Percentiles rank a stretch among this genome's conserved stretches.
phyloP scores from a whole-genome alignment of 2,113 vertebrate species.

The Macquaria australasica region DNA sequence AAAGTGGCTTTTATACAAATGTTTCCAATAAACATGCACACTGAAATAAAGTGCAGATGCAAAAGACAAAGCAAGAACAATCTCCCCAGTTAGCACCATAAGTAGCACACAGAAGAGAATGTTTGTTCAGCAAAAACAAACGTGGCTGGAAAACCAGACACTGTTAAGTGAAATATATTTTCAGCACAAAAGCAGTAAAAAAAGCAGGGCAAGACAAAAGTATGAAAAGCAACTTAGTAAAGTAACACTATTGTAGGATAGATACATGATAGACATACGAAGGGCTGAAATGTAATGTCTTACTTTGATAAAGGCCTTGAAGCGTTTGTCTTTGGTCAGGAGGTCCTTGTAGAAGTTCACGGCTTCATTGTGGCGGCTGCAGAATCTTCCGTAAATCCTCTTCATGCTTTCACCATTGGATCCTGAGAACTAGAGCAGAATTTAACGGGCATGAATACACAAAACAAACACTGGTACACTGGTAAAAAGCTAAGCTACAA shows the following conservation, averaged over 20 bases:
- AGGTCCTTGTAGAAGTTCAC: constrained; percentile 96
- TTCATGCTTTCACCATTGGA: constrained; percentile 91
- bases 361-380: constrained; percentile 95
- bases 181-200: not conserved
- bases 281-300: not conserved
- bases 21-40: not conserved
- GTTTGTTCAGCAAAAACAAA: constrained; percentile 7
- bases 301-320: constrained; percentile 96
- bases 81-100: not conserved
- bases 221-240: not conserved
- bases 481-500: not conserved
- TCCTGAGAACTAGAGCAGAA: constrained; percentile 90
- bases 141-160: not conserved
- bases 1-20: not conserved
- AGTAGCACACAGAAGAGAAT: not conserved
- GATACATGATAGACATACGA: not conserved
- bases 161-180: not conserved
- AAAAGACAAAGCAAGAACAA: not conserved
- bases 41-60: not conserved
- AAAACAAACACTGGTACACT: not conserved
- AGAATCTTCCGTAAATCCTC: constrained; percentile 94
- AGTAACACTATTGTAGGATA: not conserved
- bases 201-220: not conserved
- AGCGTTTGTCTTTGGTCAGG: constrained; percentile 92
- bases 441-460: constrained; percentile 25